These are phyloP conservation scores for Aphelenchoides fujianensis DNA, from an alignment of 1,140 invertebrate species.

Conservation along the genomic window DNA sequence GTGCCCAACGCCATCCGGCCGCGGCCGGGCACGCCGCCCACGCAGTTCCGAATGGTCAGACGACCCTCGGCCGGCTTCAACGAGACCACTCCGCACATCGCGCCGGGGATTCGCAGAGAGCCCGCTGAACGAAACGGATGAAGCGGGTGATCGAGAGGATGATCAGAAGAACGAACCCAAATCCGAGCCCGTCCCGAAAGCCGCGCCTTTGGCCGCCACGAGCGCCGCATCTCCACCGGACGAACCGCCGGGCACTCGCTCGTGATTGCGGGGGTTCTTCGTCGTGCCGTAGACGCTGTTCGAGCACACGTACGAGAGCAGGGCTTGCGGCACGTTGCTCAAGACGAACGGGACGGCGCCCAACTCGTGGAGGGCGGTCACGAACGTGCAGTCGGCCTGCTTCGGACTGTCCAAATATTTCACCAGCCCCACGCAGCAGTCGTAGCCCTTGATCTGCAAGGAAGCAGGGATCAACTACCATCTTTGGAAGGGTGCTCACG, in stretches of 20 bases:
- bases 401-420: conserved; percentile 62
- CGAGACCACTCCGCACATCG: conserved; percentile 63
- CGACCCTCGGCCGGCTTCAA: conserved; percentile 63
- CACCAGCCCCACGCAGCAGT: conserved; percentile 64
- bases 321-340: conserved; percentile 66
- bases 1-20: conserved; percentile 51
- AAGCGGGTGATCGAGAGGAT: too few relatives aligned
- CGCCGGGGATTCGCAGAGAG: conserved; percentile 64
- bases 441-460: conserved; percentile 63
- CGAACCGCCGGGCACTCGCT: conserved; percentile 55
- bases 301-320: conserved; percentile 59
- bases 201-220: conserved; percentile 59
- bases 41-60: neutral
- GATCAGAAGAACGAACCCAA: too few relatives aligned
- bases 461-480: too few relatives aligned
- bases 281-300: conserved; percentile 61
- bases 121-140: conserved; percentile 64
- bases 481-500: conserved; percentile 35
- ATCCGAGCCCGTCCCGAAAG: conserved; percentile 61
- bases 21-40: conserved; percentile 51
- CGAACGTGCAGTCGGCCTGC: conserved; percentile 57
- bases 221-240: conserved; percentile 63
- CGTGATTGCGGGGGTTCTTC: conserved; percentile 44
- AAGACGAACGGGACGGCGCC: conserved; percentile 65
- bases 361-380: conserved; percentile 52